phyloP scores from a whole-genome alignment of 2,797 vertebrate species.

The Poecilia velifera region DNA sequence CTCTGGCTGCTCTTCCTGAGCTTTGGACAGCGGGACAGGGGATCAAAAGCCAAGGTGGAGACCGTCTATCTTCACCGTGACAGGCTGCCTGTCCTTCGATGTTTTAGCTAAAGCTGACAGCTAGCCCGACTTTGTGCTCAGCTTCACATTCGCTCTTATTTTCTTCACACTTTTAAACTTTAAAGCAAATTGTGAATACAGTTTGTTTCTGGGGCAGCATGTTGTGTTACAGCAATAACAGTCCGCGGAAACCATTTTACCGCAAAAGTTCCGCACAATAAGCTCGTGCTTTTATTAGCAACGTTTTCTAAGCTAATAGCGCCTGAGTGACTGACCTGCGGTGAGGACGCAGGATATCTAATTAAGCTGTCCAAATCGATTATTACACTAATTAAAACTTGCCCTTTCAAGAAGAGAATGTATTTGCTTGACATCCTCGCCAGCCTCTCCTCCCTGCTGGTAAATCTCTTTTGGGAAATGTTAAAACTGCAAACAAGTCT shows the following conservation, averaged over 20 bases:
- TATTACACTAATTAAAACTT: not conserved
- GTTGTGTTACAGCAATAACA: constrained; percentile 16
- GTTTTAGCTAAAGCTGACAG: not conserved
- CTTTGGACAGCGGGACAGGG: not conserved
- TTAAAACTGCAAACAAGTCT: not conserved
- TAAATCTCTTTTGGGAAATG: not conserved
- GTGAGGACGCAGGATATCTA: not conserved
- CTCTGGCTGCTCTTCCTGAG: constrained; percentile 8
- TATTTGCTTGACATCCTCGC: not conserved
- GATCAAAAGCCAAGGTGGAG: constrained; percentile 48
- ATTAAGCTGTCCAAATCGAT: not conserved
- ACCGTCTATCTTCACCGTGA: not conserved
- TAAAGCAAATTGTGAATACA: no score
- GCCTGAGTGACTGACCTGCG: not conserved
- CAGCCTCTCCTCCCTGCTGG: no score
- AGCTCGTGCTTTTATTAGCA: not conserved
- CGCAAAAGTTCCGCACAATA: constrained; percentile 36
- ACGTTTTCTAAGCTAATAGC: not conserved
- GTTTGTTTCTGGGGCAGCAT: constrained; percentile 20
- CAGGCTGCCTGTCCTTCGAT: no score
- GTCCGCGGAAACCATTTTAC: constrained; percentile 15
- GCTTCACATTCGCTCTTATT: not conserved
- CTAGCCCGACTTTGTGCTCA: accelerated
- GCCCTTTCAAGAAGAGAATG: not conserved
- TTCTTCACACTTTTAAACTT: not conserved